phyloP scores from a whole-genome alignment of 1,140 invertebrate genomes.

The Zaprionus lachaisei region DNA sequence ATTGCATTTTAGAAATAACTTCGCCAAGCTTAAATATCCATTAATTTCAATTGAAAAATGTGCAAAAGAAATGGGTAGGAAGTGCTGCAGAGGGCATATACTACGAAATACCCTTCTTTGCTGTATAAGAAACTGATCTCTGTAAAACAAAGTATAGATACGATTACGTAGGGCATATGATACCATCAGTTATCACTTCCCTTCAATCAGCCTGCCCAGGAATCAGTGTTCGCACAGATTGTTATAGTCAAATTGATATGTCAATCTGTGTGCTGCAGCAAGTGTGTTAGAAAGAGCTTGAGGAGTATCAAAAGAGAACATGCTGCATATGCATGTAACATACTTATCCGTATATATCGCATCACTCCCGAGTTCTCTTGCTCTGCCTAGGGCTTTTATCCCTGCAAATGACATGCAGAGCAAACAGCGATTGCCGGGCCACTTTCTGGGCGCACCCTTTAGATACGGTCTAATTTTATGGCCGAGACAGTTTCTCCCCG shows the following conservation, averaged over 20 bases:
- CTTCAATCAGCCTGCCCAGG: neutral
- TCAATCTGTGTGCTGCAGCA: neutral
- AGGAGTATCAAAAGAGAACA: neutral
- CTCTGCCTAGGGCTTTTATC: neutral
- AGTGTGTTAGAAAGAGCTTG: neutral
- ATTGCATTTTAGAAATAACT: conserved; percentile 7
- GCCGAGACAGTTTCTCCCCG: conserved; percentile 30
- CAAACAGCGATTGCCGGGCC: conserved; percentile 37
- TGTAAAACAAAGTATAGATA: neutral
- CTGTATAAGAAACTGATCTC: neutral
- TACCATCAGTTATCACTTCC: neutral
- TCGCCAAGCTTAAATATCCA: conserved; percentile 5
- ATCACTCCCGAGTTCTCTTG: neutral
- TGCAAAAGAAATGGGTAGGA: neutral
- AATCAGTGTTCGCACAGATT: neutral
- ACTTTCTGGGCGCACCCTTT: conserved; percentile 38
- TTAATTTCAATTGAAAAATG: conserved; percentile 2
- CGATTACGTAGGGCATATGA: neutral
- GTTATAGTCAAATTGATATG: conserved; percentile 1
- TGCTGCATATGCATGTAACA: neutral
- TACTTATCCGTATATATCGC: neutral
- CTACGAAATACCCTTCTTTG: neutral
- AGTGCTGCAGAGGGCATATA: neutral
- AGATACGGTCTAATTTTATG: conserved; percentile 51
- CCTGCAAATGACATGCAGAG: conserved; percentile 48